These are phyloP conservation scores for Chaetodon trifasciatus DNA, from an alignment of 2,797 vertebrate genomes.

Conservation along the genomic window DNA sequence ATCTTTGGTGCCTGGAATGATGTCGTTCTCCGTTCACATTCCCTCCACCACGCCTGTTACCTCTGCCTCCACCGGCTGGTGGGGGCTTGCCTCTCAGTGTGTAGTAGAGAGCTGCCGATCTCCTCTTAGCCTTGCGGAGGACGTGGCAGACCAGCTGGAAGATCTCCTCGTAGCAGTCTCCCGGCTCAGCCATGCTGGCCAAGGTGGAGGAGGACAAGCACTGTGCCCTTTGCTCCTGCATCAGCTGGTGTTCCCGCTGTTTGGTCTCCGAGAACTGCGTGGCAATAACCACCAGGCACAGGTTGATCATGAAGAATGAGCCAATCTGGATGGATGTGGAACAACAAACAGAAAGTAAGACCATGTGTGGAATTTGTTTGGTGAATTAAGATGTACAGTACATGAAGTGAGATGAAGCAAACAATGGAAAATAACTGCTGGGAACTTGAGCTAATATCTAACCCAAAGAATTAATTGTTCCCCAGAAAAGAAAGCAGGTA, in stretches of 20 bases:
- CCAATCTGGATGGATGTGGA: conserved; percentile 87
- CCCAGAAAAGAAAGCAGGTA: not conserved
- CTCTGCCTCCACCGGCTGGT: conserved; percentile 72
- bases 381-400: not conserved
- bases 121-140: conserved; percentile 94
- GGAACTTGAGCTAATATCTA: conserved; percentile 1
- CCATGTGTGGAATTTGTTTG: not conserved
- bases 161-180: conserved; percentile 97
- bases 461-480: conserved; percentile 4
- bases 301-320: conserved; percentile 99
- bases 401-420: conserved; percentile 3
- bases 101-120: conserved; percentile 92
- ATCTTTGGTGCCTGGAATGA: conserved; percentile 65
- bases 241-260: conserved; percentile 97
- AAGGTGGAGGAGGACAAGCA: conserved; percentile 96
- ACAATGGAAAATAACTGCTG: conserved; percentile 15
- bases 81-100: conserved; percentile 86
- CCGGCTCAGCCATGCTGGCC: conserved; percentile 94
- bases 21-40: conserved; percentile 73
- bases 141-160: conserved; percentile 97
- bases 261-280: conserved; percentile 99
- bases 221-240: conserved; percentile 95
- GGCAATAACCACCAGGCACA: conserved; percentile 98
- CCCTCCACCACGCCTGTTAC: conserved; percentile 66
- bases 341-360: not conserved